phyloP scores from a whole-genome alignment of 2,797 vertebrate genomes.

The Podargus strigoides region DNA sequence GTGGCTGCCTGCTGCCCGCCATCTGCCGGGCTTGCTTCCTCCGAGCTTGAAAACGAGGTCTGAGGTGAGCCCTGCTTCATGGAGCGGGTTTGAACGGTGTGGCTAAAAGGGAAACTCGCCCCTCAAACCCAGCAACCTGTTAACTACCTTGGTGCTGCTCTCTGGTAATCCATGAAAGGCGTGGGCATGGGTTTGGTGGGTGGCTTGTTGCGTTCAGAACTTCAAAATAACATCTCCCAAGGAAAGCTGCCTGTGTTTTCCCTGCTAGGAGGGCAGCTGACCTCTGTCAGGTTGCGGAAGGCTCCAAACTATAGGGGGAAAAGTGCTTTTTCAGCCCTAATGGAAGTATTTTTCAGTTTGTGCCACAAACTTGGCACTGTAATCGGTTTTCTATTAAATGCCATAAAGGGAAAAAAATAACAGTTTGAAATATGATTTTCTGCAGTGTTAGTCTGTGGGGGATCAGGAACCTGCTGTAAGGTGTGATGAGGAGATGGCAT shows the following conservation, averaged over 20 bases:
- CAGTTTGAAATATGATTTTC: not conserved
- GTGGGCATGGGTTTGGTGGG: too few species aligned
- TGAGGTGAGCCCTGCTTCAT: not conserved
- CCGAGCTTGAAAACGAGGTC: not conserved
- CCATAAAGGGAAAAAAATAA: accelerated
- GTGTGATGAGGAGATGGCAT: not conserved
- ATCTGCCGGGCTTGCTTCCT: too few species aligned
- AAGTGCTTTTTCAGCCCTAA: not conserved
- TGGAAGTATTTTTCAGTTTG: not conserved
- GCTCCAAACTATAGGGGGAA: accelerated
- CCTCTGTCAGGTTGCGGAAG: not conserved
- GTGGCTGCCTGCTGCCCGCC: not conserved
- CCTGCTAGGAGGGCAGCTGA: not conserved
- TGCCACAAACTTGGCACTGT: not conserved
- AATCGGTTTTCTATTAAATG: not conserved
- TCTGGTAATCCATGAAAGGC: not conserved
- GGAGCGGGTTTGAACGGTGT: not conserved
- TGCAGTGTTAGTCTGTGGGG: not conserved
- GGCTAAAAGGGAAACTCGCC: not conserved
- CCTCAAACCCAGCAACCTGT: too few species aligned
- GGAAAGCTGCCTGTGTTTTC: not conserved
- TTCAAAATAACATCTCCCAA: not conserved
- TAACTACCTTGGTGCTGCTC: accelerated
- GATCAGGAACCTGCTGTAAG: not conserved
- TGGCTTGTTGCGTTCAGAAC: not conserved